These are phyloP conservation scores for Trilocha varians DNA, from an alignment of 2,888 invertebrate genomes.

Conservation along the genomic window DNA sequence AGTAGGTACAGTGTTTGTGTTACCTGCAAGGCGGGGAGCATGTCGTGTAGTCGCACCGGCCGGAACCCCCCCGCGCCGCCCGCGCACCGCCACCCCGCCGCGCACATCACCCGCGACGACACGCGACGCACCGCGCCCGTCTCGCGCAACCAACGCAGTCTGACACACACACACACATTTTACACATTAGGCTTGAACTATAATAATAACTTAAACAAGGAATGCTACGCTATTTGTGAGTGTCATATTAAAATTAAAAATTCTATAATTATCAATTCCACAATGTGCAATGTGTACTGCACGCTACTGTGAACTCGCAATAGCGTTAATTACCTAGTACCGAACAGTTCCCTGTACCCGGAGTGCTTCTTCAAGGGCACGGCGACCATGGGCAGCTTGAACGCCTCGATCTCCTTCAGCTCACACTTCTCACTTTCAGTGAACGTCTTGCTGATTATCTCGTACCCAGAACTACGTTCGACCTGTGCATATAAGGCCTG, in stretches of 20 bases:
- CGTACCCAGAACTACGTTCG: constrained; percentile 73
- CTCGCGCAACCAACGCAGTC: constrained; percentile 64
- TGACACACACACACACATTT: constrained; percentile 4
- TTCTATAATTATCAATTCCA: too few relatives aligned
- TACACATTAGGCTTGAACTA: too few relatives aligned
- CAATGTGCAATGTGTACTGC: not conserved
- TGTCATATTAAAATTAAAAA: too few relatives aligned
- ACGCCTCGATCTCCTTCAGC: constrained; percentile 72
- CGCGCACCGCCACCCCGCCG: constrained; percentile 68
- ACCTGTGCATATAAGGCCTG: too few relatives aligned
- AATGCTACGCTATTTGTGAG: too few relatives aligned
- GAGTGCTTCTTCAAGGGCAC: constrained; percentile 70
- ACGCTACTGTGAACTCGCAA: not conserved
- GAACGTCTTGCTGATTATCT: constrained; percentile 74
- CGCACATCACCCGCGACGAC: constrained; percentile 64
- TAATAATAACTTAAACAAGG: too few relatives aligned
- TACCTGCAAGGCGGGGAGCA: constrained; percentile 61
- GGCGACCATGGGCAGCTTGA: constrained; percentile 70
- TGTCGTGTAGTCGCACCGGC: constrained; percentile 69
- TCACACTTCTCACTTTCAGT: constrained; percentile 77
- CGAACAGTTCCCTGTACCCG: constrained; percentile 73
- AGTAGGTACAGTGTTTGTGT: constrained; percentile 6
- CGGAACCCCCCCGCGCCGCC: constrained; percentile 61
- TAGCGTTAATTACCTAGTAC: constrained; percentile 35
- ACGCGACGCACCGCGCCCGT: constrained; percentile 74